These are phyloP conservation scores for Thalassaphorura encarpata DNA, from an alignment of 1,140 invertebrate species.

Conservation along the genomic window DNA sequence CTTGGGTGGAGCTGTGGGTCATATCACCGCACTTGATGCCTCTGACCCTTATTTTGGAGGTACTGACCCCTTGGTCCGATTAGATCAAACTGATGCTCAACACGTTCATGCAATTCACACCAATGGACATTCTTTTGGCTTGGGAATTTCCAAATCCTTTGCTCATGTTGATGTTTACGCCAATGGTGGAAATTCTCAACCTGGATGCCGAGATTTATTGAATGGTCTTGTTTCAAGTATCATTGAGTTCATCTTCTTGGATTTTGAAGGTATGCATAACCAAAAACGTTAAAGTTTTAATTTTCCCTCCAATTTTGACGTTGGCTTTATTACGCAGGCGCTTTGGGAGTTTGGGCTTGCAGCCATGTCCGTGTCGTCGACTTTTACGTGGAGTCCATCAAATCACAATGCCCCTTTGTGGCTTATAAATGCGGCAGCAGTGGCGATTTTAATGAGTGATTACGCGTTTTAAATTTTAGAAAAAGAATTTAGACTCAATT, in stretches of 20 bases:
- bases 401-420: constrained; percentile 15
- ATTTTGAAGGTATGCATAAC: constrained; percentile 1
- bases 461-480: background rate
- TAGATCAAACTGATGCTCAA: constrained; percentile 41
- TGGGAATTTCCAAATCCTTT: constrained; percentile 9
- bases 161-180: constrained; percentile 20
- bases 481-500: background rate
- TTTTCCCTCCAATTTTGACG: background rate
- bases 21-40: constrained; percentile 42
- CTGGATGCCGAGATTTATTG: constrained; percentile 13
- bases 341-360: constrained; percentile 18
- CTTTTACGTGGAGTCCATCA: constrained; percentile 21
- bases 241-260: background rate
- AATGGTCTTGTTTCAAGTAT: background rate
- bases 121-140: constrained; percentile 33
- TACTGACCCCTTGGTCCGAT: constrained; percentile 38
- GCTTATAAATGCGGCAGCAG: constrained; percentile 10
- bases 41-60: constrained; percentile 45
- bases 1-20: constrained; percentile 2
- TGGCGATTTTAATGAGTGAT: constrained; percentile 15
- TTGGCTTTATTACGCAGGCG: background rate
- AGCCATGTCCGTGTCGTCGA: constrained; percentile 21
- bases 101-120: constrained; percentile 44
- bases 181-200: constrained; percentile 22
- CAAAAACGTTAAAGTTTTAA: background rate